A percentile compares a stretch with the other conserved stretches of the same genome.
These are phyloP conservation scores for Meteorus sp. DNA, from an alignment of 1,140 invertebrate genomes.

Conservation along the genomic window DNA sequence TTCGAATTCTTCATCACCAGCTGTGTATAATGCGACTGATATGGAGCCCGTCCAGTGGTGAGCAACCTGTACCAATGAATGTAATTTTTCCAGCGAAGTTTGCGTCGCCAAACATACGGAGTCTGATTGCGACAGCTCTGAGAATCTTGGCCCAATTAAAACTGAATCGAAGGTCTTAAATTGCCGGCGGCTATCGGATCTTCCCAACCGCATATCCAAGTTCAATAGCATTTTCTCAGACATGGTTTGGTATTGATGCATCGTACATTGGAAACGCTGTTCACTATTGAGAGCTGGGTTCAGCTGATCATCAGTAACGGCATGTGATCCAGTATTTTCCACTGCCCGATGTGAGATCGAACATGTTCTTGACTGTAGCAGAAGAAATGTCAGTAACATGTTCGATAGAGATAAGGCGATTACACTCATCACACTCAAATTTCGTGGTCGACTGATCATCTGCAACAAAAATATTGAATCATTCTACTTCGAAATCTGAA, in stretches of 20 bases:
- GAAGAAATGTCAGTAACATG: conserved; percentile 68
- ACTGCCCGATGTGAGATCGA: conserved; percentile 28
- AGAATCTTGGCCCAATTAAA: conserved; percentile 66
- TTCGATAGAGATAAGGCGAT: conserved; percentile 69
- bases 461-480: conserved; percentile 39
- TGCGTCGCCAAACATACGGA: conserved; percentile 81
- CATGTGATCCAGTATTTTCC: conserved; percentile 41
- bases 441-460: conserved; percentile 69
- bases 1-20: conserved; percentile 73
- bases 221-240: conserved; percentile 60
- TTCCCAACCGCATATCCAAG: conserved; percentile 67
- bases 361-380: conserved; percentile 64
- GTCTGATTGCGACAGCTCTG: conserved; percentile 61
- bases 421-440: conserved; percentile 66
- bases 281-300: conserved; percentile 32
- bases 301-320: conserved; percentile 41
- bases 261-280: conserved; percentile 37
- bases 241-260: conserved; percentile 44
- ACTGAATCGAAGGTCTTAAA: conserved; percentile 77
- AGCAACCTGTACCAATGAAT: conserved; percentile 75
- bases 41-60: conserved; percentile 84
- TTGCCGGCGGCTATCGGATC: conserved; percentile 71
- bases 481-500: too few species aligned
- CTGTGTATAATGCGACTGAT: conserved; percentile 81
- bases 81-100: conserved; percentile 77